Evolutionary conservation across 2,797 vertebrate species (phyloP), one percentile per base, ranked within the genome.

Genomic region (Florisuga fusca): DNA sequence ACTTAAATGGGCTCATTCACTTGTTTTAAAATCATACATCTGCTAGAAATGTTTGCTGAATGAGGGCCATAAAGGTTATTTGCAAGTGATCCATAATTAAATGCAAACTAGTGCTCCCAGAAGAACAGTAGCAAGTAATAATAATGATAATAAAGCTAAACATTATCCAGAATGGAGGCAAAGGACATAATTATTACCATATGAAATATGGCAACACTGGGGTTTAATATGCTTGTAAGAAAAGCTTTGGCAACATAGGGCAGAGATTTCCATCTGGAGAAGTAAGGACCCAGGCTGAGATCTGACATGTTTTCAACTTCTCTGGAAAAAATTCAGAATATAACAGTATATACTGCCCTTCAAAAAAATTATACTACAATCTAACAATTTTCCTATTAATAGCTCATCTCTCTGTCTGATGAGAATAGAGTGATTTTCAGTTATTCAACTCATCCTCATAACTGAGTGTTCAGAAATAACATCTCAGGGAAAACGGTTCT

Each of bases 11-110:
- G 53, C 57, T 82, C 48, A 6, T 36, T 64, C 93, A 6, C 48
- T 36, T 23, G 34, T 62, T 71, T 51, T 61, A 66, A 67, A 91
- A 71, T 61, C 2, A 84, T 76, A 82, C 87, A 91, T 80, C 94
- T 94, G 91, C 83, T 38, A 29, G 6, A 86, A 86, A 59, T 6
- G 12, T 43, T 79, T 81, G 80, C 80, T 91, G 83, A 91, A 74
- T 41, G 83, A 38, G 69, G 87, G 91, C 91, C 87, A 79, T 46
- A 51, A 4, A 87, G 85, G 80, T 89, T 84, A 79, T 89, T 80
- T 87, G 78, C 68, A 85, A 95, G 78, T 75, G 81, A 83, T 68
- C 88, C 63, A 41, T 95, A 95, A 96, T 96, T 95, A 96, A 93
- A 96, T 89, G 88, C 78, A 90, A 96, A 94, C 74, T 72, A 90